Evolutionary conservation across 92 coral and sea anemone genomes (phyloP), one percentile per base, ranked within the genome.

Genomic region (Actinostola sp.): DNA sequence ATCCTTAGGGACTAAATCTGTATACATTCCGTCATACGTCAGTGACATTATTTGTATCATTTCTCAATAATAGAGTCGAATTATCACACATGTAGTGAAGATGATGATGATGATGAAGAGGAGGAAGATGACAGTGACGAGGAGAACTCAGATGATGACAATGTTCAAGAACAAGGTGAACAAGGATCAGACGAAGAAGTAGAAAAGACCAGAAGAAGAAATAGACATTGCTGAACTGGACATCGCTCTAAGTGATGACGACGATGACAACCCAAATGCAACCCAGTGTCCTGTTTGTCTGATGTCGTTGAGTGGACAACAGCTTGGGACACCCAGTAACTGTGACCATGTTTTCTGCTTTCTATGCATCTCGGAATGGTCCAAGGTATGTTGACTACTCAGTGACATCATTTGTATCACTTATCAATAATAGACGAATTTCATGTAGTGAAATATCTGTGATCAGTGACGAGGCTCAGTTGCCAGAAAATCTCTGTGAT

Each of bases 201-300:
- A n/a, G n/a, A n/a, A n/a, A n/a, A n/a, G n/a, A n/a, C n/a, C n/a
- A n/a, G n/a, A n/a, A n/a, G n/a, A n/a, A n/a, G n/a, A n/a, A n/a
- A n/a, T n/a, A n/a, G n/a, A n/a, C n/a, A n/a, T n/a, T 36, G 42
- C 4, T 36, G 42, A 36, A 36, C 11, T 38, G 9, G 53, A 21
- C 24, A 26, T 42, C 4, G 4, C 42, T 4, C 11, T 36, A 38
- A 28, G 6, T 34, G 36, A 16, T 46, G 53, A 28, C 30, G 30
- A 38, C 6, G 30, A 63, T 34, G 50, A 36, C 53, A 82, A 79
- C 28, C 15, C 86, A 3, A 55, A 77, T 41, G 56, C 58, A 20
- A 97, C 82, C 54, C 97, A 94, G 65, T 94, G 98, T 76, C 89
- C 98, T 0, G 70, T 94, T 57, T 94, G 98, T 64, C 72, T 94